phyloP scores from a whole-genome alignment of 2,797 vertebrate species.

The Acanthopagrus latus region DNA sequence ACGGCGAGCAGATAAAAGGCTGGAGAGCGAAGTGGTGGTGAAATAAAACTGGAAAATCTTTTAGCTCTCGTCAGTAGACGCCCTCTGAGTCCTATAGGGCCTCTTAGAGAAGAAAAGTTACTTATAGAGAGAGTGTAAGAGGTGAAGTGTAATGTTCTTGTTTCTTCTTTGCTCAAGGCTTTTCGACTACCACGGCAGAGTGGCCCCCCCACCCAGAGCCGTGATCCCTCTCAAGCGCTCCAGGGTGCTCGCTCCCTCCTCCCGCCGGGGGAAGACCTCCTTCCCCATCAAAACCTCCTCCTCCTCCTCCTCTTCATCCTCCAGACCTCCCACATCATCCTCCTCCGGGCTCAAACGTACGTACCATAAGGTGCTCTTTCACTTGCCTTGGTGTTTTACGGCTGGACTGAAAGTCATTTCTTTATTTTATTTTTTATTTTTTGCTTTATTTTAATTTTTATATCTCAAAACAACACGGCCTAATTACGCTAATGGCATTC shows the following conservation, averaged over 20 bases:
- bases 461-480: slow-evolving; percentile 4
- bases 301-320: slow-evolving; percentile 87
- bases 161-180: slow-evolving; percentile 83
- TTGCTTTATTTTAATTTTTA: not conserved
- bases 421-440: not conserved
- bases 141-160: slow-evolving; percentile 25
- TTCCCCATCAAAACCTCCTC: slow-evolving; percentile 93
- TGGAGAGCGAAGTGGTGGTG: slow-evolving; percentile 45
- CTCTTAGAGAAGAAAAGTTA: slow-evolving; percentile 12
- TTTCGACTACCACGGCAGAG: slow-evolving; percentile 96
- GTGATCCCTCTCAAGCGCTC: slow-evolving; percentile 97
- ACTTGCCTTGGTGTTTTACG: slow-evolving; percentile 29
- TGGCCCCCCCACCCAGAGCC: slow-evolving; percentile 94
- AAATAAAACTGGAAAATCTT: slow-evolving; percentile 30
- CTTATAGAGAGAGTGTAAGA: slow-evolving; percentile 13
- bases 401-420: not conserved
- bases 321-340: slow-evolving; percentile 90
- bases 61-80: slow-evolving; percentile 12
- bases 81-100: slow-evolving; percentile 6
- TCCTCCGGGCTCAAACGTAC: slow-evolving; percentile 92
- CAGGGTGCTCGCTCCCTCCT: slow-evolving; percentile 91
- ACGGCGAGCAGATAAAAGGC: slow-evolving; percentile 27
- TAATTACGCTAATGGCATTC: slow-evolving; percentile 57
- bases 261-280: slow-evolving; percentile 93
- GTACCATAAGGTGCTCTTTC: slow-evolving; percentile 67